A percentile compares a stretch with the other conserved stretches of the same genome.
These are phyloP conservation scores for Siniperca obscura DNA, from an alignment of 2,797 vertebrate species.

Conservation along the genomic window DNA sequence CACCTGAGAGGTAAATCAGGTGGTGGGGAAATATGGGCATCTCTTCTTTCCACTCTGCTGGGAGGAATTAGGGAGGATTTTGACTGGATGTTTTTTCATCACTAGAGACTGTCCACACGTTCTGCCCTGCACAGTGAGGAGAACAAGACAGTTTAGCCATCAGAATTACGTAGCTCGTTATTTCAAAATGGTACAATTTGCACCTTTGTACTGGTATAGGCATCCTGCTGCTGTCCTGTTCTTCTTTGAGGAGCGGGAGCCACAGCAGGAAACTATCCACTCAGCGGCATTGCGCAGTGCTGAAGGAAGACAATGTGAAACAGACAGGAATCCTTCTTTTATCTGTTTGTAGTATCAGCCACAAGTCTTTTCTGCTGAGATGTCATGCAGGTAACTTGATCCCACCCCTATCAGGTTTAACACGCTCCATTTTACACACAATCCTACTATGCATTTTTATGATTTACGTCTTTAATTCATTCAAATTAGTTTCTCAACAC, in stretches of 20 bases:
- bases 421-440: background rate
- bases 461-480: background rate
- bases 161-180: background rate
- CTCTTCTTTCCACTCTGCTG: conserved; percentile 6
- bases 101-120: conserved; percentile 68
- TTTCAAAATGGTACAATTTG: background rate
- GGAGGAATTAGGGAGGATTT: conserved; percentile 35
- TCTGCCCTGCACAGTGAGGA: conserved; percentile 53
- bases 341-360: conserved; percentile 28
- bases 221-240: conserved; percentile 45
- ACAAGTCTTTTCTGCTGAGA: conserved; percentile 29
- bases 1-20: background rate
- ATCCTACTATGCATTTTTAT: background rate
- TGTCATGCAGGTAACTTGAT: conserved; percentile 52
- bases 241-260: conserved; percentile 52
- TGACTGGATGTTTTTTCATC: conserved; percentile 40
- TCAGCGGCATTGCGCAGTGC: conserved; percentile 52
- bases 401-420: conserved; percentile 56
- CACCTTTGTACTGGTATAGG: conserved; percentile 51
- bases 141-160: conserved; percentile 14
- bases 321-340: conserved; percentile 1
- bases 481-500: background rate
- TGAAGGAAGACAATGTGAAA: conserved; percentile 41
- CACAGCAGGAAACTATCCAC: conserved; percentile 70
- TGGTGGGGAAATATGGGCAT: background rate